Base-by-base conservation (phyloP, 2,113 vertebrate genomes). In the Toxotes chatareus region DNA sequence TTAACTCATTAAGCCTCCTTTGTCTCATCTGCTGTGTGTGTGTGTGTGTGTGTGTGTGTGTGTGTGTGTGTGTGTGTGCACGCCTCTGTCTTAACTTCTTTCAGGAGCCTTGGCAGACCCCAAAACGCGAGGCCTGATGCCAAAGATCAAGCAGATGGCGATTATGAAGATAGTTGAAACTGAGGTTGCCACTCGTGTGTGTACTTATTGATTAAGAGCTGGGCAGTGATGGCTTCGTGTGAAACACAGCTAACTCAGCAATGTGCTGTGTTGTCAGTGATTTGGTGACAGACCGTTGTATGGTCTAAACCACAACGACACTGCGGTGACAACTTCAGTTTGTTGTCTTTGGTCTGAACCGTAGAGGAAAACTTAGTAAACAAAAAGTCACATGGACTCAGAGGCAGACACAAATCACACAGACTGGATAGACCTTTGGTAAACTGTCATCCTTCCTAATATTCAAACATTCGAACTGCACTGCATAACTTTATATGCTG, bases 91-190 rank as follows among this genome's bases (percentile, higher is more conserved):
- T 55, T 23, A 73, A 76, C 60, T 79, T 83, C 62, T 49, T 59
- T 67, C 16, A 17, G 53, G 80, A 49, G 47, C 70, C 23, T 36
- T 59, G 53, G 73, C 67, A 62, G 64, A 51, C 76, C 76, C 85
- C 34, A 60, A 59, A 83, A 80, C 42, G 53, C 5, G 17, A 69
- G 72, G 82, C 86, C 74, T 73, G 62, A 77, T 82, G 91, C 92
- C 91, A 93, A 83, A 93, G 80, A 90, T 93, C 84, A 92, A 73
- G 86, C 93, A 93, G 92, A 93, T 94, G 93, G 92, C 80, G 56
- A 82, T 90, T 86, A 87, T 86, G 68, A 89, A 83, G 59, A 76
- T 61, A n/a, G 47, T 1, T 73, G 27, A 44, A 82, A 86, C 61
- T 82, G 77, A 73, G 86, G 71, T 42, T 82, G 64, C 31, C 57